phyloP scores from a whole-genome alignment of 1,140 invertebrate species.

The Bombus sylvicola region DNA sequence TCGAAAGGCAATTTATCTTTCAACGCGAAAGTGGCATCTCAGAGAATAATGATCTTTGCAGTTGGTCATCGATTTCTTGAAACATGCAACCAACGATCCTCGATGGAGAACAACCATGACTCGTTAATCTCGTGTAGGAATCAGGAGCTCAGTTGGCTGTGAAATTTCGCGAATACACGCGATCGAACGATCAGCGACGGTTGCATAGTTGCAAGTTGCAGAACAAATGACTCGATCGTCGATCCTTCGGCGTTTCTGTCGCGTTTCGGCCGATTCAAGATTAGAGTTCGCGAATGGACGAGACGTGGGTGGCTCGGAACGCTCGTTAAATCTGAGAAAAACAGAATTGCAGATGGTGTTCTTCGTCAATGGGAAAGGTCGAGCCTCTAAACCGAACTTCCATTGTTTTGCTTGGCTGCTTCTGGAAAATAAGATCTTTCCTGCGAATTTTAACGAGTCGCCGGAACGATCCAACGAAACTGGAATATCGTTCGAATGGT shows the following conservation, averaged over 20 bases:
- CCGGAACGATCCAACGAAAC: neutral
- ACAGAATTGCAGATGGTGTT: neutral
- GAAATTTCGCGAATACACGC: conserved; percentile 16
- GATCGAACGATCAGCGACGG: neutral
- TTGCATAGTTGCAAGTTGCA: neutral
- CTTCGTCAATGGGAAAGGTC: conserved; percentile 4
- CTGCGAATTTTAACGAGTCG: neutral
- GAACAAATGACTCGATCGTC: neutral
- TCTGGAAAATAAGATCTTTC: neutral
- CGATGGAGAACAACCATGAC: neutral
- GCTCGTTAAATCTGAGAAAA: conserved; percentile 2
- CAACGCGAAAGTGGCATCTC: neutral
- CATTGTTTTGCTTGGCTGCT: conserved; percentile 56
- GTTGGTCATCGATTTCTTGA: neutral
- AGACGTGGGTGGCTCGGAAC: conserved; percentile 4
- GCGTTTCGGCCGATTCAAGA: neutral
- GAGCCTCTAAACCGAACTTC: neutral
- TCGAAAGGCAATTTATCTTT: too few species aligned
- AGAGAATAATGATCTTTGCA: neutral
- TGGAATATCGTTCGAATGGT: neutral
- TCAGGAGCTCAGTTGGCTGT: neutral
- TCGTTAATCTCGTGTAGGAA: neutral
- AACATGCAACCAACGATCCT: too few species aligned
- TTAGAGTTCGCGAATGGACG: conserved; percentile 24
- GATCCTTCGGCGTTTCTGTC: neutral